Evolutionary conservation across 2,888 invertebrate species (phyloP), one percentile per base, ranked within the genome.

Genomic region (Lepas anatifera): DNA sequence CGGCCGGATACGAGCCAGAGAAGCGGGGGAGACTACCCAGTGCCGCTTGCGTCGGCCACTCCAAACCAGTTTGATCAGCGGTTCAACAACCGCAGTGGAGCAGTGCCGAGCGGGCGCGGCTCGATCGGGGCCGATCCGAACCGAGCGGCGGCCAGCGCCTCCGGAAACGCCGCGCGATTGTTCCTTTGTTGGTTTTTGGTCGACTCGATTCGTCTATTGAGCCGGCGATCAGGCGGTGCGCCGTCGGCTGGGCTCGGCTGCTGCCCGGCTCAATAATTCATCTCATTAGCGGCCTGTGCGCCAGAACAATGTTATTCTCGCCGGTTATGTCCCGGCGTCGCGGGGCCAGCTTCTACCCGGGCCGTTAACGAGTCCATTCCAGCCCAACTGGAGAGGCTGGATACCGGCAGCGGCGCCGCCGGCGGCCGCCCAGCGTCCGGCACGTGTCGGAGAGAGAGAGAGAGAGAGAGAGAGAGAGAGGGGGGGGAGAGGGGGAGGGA

Each of bases 181-280:
- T 58, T 58, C 58, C 58, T 58, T 58, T 58, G 58, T 58, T 58
- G 58, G 32, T 52, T 52, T 43, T 52, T 52, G 58, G 58, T 22
- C 35, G 58, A 32, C 25, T 58, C 58, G 25, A 18, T 58, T 58
- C 22, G 32, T 58, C 35, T 35, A 35, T 58, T 35, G 22, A 35
- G 18, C 32, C 11, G 16, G 32, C 35, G 35, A 7, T 13, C 35
- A 35, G 8, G 58, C 22, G 22, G 27, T 27, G 41, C 52, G 16
- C 29, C 52, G 52, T 6, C 32, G 58, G 22, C 29, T 22, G 58
- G 29, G 25, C 58, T 22, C 58, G 13, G 32, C 32, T 32, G 32
- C 52, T 18, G 16, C 11, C 32, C 18, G 3, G 35, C 35, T 58
- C 32, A 58, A 58, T 58, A 58, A 35, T 58, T 58, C 58, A 58